A percentile compares a stretch with the other conserved stretches of the same genome.
phyloP scores from a whole-genome alignment of 2,888 invertebrate genomes.

The Listrodromus nycthemerus region DNA sequence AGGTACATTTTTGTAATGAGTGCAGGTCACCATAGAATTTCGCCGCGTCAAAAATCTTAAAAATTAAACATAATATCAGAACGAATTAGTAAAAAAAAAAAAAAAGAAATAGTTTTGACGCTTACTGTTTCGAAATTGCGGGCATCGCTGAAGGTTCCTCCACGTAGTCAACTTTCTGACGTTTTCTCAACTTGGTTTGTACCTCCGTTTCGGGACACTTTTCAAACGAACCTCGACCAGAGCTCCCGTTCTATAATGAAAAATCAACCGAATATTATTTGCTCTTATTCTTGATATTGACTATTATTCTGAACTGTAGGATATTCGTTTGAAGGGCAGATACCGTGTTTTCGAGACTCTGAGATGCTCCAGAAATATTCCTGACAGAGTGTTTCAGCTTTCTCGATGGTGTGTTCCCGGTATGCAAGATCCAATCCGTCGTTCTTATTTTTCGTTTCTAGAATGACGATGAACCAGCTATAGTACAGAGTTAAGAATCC shows the following conservation, averaged over 20 bases:
- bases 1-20: conserved; percentile 61
- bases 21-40: conserved; percentile 50
- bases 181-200: conserved; percentile 47
- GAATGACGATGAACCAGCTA: not conserved
- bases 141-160: conserved; percentile 13
- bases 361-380: conserved; percentile 31
- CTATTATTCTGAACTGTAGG: not conserved
- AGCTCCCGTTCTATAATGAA: conserved; percentile 43
- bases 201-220: conserved; percentile 27
- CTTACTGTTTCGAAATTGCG: conserved; percentile 53
- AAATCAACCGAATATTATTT: not conserved
- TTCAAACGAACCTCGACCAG: conserved; percentile 36
- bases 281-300: not conserved
- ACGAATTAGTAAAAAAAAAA: not conserved
- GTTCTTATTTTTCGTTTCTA: conserved; percentile 50
- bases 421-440: conserved; percentile 13
- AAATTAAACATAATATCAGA: not conserved
- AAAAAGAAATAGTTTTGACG: not conserved
- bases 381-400: conserved; percentile 28
- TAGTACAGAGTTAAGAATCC: not conserved
- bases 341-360: conserved; percentile 34
- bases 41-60: conserved; percentile 36
- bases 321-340: not conserved
- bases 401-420: conserved; percentile 8
- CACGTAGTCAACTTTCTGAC: conserved; percentile 53